Percentiles rank a stretch among this genome's conserved stretches.
Evolutionary conservation across 2,113 vertebrate species (phyloP).

Genomic region (Urocynchramus pylzowi): DNA sequence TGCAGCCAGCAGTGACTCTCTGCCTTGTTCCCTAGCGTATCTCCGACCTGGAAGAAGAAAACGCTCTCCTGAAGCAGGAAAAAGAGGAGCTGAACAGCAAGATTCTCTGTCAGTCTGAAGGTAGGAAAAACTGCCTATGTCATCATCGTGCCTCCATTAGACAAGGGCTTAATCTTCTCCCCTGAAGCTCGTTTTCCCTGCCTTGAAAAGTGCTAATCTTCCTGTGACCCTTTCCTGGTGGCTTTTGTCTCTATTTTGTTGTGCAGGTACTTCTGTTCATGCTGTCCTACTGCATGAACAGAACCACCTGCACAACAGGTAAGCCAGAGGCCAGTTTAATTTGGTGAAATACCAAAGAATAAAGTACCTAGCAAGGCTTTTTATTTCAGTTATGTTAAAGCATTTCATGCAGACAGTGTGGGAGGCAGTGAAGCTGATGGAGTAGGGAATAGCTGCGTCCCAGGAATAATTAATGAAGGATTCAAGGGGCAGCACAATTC

Average conservation of each 20-base stretch:
- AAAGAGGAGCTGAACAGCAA: constrained; percentile 88
- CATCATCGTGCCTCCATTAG: accelerated
- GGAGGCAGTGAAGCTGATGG: not conserved
- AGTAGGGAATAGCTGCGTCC: not conserved
- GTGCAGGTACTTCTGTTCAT: accelerated
- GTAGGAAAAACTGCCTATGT: constrained; percentile 55
- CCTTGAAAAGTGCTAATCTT: not conserved
- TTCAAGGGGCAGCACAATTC: not conserved
- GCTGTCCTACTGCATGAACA: not conserved
- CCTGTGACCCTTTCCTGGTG: accelerated
- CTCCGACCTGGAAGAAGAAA: constrained; percentile 86
- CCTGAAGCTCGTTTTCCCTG: not conserved
- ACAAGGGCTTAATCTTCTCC: not conserved
- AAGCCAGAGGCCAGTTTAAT: not conserved
- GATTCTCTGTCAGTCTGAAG: constrained; percentile 75
- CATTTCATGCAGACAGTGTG: not conserved
- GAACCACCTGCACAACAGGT: not conserved
- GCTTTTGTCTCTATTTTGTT: not conserved
- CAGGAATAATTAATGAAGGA: not conserved
- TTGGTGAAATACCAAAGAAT: not conserved
- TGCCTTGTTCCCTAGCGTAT: constrained; percentile 73
- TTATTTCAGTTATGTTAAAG: not conserved
- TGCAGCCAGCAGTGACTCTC: not conserved
- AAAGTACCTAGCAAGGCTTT: not conserved
- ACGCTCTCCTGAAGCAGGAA: constrained; percentile 84